Base-by-base conservation (phyloP, 2,113 vertebrate species). In the Phrynocephalus versicolor region DNA sequence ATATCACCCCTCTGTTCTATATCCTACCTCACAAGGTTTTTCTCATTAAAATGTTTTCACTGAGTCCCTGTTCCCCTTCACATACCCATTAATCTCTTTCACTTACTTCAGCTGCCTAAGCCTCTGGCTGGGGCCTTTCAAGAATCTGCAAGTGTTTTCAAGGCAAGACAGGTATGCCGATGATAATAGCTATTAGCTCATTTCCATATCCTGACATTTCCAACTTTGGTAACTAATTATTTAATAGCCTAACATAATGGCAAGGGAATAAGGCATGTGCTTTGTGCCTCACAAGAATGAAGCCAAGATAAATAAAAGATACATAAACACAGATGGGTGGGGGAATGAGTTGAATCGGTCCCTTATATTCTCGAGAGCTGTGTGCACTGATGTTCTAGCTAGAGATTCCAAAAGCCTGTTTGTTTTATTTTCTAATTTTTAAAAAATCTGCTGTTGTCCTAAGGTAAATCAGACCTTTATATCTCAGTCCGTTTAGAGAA, bases 191-290 rank as follows among this genome's bases (percentile, higher is more conserved):
- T 51, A 65, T 84, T 76, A 93, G 79, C 85, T 84, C 79, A 84
- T 91, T 89, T 81, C 85, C 88, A 89, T 39, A 88, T 60, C 69
- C 65, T 89, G 89, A 88, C 89, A 72, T 91, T 92, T 91, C 85
- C 87, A 89, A 89, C 77, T 86, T 87, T n/a, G 79, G 88, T 80
- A 79, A 51, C 88, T 88, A 81, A 87, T 83, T 33, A 92, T 92
- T 92, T 90, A 86, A 85, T 91, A 91, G 92, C 41, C 89, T 75
- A 74, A 86, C 9, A 3, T 86, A 90, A 79, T 73, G 79, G 81
- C 39, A 60, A 89, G 83, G 88, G 64, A 71, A 80, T 77, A 25
- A 76, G 84, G 60, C 72, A 71, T 80, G 84, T 82, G 60, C 86
- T 27, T 51, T 51, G 45, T 67, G 27, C 64, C 86, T 92, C 74